Conservation (phyloP, 2,888 invertebrate species). For the Tachina lurida region DNA sequence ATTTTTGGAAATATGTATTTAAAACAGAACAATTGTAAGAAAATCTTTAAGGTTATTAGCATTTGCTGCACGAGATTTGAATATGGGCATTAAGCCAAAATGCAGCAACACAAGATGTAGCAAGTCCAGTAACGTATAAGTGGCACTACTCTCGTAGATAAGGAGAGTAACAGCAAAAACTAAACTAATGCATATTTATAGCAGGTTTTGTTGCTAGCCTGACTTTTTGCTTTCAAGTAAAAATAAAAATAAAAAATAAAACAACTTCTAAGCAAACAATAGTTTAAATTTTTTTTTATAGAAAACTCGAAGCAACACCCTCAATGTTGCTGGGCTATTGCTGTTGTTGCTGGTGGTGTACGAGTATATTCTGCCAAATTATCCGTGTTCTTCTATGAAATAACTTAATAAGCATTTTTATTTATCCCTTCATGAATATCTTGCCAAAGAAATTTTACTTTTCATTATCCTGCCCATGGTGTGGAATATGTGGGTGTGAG, state of each 20-base stretch:
- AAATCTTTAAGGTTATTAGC: slow-evolving; percentile 66
- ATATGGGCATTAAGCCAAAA: slow-evolving; percentile 69
- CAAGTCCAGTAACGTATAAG: not conserved
- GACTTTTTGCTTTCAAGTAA: not conserved
- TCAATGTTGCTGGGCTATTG: slow-evolving; percentile 51
- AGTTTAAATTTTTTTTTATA: slow-evolving; percentile 57
- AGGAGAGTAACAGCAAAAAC: slow-evolving; percentile 10
- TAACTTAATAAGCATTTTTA: slow-evolving; percentile 49
- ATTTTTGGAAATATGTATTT: slow-evolving; percentile 15
- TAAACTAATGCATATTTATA: slow-evolving; percentile 69
- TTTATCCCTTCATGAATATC: slow-evolving; percentile 37
- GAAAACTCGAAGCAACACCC: slow-evolving; percentile 66
- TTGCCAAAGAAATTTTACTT: slow-evolving; percentile 51
- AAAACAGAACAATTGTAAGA: not conserved
- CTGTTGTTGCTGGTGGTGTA: slow-evolving; percentile 3
- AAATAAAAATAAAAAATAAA: not conserved
- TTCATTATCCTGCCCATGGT: slow-evolving; percentile 2
- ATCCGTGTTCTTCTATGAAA: slow-evolving; percentile 50
- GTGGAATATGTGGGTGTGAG: not conserved
- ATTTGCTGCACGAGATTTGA: slow-evolving; percentile 59
- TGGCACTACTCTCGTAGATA: not conserved
- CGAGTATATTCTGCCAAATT: slow-evolving; percentile 70
- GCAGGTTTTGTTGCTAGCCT: slow-evolving; percentile 66
- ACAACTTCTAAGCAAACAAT: slow-evolving; percentile 60
- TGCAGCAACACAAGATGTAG: slow-evolving; percentile 21